These are phyloP conservation scores for Gulo gulo DNA, from an alignment of 2,113 vertebrate species.

Conservation along the genomic window DNA sequence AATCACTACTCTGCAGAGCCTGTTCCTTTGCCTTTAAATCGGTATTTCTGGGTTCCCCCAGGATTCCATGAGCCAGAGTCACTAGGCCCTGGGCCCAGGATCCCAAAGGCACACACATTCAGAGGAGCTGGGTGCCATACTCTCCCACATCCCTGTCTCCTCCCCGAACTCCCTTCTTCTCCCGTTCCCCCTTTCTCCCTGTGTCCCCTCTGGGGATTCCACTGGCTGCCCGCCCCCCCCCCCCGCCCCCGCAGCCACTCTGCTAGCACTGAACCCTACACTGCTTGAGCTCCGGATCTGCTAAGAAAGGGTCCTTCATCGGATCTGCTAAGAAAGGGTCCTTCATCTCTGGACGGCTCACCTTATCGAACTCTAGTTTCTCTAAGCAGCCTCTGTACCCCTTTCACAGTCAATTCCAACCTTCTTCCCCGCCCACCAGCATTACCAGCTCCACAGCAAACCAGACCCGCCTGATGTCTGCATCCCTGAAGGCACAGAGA, in stretches of 20 bases:
- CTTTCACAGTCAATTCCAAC: neutral
- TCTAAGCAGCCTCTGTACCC: neutral
- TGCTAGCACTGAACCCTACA: neutral
- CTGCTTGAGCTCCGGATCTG: neutral
- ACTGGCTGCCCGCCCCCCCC: neutral
- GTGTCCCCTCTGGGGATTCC: neutral
- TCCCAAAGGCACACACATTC: neutral
- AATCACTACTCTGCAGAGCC: neutral
- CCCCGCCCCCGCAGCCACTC: neutral
- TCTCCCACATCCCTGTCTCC: neutral
- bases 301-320: neutral
- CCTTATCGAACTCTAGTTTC: neutral
- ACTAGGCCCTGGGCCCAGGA: neutral
- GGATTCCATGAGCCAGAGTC: neutral
- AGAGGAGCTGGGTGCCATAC: neutral
- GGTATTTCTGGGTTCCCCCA: neutral
- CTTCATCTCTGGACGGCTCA: neutral
- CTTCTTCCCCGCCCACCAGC: neutral
- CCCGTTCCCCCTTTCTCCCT: neutral
- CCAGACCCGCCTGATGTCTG: neutral
- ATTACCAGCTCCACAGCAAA: neutral
- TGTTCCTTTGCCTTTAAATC: neutral
- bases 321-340: neutral
- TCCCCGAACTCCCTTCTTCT: neutral
- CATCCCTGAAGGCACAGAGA: neutral